Evolutionary conservation across 2,113 vertebrate species (phyloP).

Genomic region (Forbesichthys agassizii): DNA sequence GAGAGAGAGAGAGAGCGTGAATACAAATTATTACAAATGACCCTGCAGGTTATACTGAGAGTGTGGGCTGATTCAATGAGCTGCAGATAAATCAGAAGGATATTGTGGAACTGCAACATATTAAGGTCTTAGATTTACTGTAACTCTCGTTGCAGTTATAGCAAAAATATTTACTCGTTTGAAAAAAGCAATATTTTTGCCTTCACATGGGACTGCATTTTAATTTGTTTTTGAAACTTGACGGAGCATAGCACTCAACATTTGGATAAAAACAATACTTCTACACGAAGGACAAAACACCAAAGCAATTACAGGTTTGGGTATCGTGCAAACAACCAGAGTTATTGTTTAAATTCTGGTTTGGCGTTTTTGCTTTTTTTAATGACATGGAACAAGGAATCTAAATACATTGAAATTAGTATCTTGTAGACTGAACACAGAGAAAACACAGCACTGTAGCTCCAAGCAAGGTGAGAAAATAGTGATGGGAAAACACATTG

Average conservation of each 20-base stretch:
- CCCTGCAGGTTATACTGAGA: neutral
- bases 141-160: constrained; percentile 24
- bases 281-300: constrained; percentile 19
- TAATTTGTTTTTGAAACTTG: constrained; percentile 7
- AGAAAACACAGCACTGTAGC: constrained; percentile 7
- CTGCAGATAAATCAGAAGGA: constrained; percentile 2
- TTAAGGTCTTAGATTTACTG: constrained; percentile 30
- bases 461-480: no score
- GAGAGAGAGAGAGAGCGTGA: constrained; percentile 4
- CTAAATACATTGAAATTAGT: constrained; percentile 30
- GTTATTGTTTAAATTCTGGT: constrained; percentile 44
- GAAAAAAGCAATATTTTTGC: neutral
- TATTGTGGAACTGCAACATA: constrained; percentile 13
- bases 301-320: constrained; percentile 49
- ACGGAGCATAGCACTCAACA: constrained; percentile 5
- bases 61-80: no score
- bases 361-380: constrained; percentile 38
- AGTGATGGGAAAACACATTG: neutral
- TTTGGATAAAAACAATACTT: constrained; percentile 29
- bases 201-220: neutral
- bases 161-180: neutral
- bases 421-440: constrained; percentile 15
- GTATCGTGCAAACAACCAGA: constrained; percentile 25
- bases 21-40: neutral
- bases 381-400: constrained; percentile 35